Conservation (phyloP, 1,140 invertebrate species). For the Scaptomyza graminum region DNA sequence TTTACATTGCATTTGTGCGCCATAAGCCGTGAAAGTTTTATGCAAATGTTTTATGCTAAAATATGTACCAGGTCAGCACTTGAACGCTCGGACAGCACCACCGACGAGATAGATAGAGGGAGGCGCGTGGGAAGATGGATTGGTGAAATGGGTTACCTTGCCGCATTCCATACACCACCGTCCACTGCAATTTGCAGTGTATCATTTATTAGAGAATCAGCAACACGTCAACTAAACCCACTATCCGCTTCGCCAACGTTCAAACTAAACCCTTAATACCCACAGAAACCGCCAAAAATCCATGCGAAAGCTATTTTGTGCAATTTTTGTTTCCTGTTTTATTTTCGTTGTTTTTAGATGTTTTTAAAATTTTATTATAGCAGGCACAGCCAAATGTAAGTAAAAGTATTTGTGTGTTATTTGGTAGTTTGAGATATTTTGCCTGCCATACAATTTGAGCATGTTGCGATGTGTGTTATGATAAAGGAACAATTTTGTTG, state of each 20-base stretch:
- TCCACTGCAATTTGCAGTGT: slow-evolving; percentile 59
- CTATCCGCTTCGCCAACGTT: neutral
- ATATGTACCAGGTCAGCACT: slow-evolving; percentile 48
- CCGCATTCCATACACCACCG: slow-evolving; percentile 21
- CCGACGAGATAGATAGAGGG: neutral
- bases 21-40: slow-evolving; percentile 65
- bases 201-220: slow-evolving; percentile 53
- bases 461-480: slow-evolving; percentile 10
- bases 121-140: neutral
- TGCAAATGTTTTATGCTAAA: slow-evolving; percentile 62
- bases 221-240: neutral
- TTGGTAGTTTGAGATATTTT: neutral
- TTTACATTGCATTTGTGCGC: slow-evolving; percentile 57
- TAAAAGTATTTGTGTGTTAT: neutral
- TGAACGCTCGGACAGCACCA: slow-evolving; percentile 19
- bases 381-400: slow-evolving; percentile 50
- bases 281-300: slow-evolving; percentile 34
- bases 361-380: slow-evolving; percentile 51
- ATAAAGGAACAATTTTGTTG: slow-evolving; percentile 22
- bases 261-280: slow-evolving; percentile 13
- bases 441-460: slow-evolving; percentile 1
- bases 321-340: slow-evolving; percentile 11
- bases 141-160: neutral
- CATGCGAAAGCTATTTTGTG: slow-evolving; percentile 56
- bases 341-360: slow-evolving; percentile 30